Percentiles rank a stretch among this genome's conserved stretches.
Evolutionary conservation across 2,113 vertebrate species (phyloP).

Genomic region (Dissostichus mawsoni): DNA sequence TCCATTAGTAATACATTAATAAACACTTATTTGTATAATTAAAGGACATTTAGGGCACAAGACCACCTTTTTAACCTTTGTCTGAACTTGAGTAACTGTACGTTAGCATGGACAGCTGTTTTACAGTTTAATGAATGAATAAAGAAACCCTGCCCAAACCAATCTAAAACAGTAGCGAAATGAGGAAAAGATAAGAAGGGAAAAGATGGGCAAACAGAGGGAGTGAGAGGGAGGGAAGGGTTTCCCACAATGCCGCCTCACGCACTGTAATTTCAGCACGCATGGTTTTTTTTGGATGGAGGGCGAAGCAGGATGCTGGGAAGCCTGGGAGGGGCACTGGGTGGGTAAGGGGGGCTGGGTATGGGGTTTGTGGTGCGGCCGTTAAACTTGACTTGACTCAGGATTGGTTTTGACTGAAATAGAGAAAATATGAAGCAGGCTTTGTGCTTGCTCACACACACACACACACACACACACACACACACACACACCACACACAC

Average conservation of each 20-base stretch:
- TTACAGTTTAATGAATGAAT: conserved; percentile 38
- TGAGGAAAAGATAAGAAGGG: conserved; percentile 34
- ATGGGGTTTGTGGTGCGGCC: conserved; percentile 61
- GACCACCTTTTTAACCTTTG: conserved; percentile 28
- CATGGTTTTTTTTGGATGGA: conserved; percentile 37
- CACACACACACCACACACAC: too few relatives aligned
- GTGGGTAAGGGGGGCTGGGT: conserved; percentile 33
- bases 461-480: not conserved
- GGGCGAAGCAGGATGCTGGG: conserved; percentile 67
- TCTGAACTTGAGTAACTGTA: conserved; percentile 24
- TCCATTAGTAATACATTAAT: not conserved
- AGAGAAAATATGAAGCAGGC: conserved; percentile 9
- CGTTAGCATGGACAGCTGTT: conserved; percentile 6
- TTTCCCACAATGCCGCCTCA: conserved; percentile 49
- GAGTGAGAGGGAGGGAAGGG: conserved; percentile 36
- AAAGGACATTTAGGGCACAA: not conserved
- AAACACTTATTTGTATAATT: too few relatives aligned
- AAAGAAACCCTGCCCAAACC: conserved; percentile 13
- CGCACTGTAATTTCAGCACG: conserved; percentile 67
- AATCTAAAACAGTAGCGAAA: conserved; percentile 26
- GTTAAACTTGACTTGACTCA: conserved; percentile 46
- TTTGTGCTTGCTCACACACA: not conserved
- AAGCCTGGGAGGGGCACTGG: conserved; percentile 72
- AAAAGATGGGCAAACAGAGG: conserved; percentile 12
- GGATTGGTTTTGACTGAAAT: conserved; percentile 60